Evolutionary conservation across 2,888 invertebrate genomes (phyloP).

Genomic region (Copidosoma aretas): DNA sequence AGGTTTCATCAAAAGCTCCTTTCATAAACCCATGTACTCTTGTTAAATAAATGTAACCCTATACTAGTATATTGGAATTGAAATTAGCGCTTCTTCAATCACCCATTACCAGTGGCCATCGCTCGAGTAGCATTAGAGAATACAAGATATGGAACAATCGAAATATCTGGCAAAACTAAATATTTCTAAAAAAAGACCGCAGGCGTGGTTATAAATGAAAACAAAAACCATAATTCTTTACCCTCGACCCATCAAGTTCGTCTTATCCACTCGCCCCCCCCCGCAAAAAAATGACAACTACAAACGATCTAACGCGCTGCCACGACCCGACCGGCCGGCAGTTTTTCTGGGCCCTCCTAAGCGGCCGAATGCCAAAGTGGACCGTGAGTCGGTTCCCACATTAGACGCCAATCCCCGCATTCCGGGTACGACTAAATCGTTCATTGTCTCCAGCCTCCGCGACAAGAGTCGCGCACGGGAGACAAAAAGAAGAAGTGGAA

Average conservation of each 20-base stretch:
- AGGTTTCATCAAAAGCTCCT: too few relatives aligned
- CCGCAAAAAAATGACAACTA: background rate
- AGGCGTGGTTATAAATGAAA: too few relatives aligned
- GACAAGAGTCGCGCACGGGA: background rate
- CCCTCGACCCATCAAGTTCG: background rate
- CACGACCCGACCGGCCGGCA: background rate
- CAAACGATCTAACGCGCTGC: background rate
- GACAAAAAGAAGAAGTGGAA: conserved; percentile 1
- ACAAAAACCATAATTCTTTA: too few relatives aligned
- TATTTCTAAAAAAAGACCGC: too few relatives aligned
- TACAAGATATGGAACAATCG: too few relatives aligned
- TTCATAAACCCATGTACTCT: too few relatives aligned
- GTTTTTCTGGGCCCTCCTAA: background rate
- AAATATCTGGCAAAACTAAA: too few relatives aligned
- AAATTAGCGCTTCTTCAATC: too few relatives aligned
- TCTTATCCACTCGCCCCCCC: background rate
- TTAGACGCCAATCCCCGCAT: conserved; percentile 15
- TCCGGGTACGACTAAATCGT: conserved; percentile 4
- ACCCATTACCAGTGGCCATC: too few relatives aligned
- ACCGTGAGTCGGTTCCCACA: background rate
- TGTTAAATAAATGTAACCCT: too few relatives aligned
- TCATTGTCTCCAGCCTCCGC: conserved; percentile 9
- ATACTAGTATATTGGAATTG: too few relatives aligned
- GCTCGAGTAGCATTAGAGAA: too few relatives aligned
- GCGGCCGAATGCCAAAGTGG: background rate